phyloP scores from a whole-genome alignment of 2,797 vertebrate species.

The Eupleurogrammus muticus region DNA sequence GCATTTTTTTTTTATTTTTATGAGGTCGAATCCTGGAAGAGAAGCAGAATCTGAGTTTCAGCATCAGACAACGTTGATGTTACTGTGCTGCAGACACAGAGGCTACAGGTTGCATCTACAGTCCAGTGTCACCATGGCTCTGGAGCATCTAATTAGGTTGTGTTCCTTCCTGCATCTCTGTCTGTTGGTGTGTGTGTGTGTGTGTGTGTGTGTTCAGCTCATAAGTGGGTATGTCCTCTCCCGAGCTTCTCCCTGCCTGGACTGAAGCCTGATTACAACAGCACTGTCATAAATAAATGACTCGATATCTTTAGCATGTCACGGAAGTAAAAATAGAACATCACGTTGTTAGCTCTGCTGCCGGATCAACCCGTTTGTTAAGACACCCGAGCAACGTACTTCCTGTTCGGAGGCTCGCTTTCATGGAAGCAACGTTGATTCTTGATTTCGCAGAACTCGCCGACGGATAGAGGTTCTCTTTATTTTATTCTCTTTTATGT shows the following conservation, averaged over 20 bases:
- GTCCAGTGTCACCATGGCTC: conserved; percentile 10
- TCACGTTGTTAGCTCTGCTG: conserved; percentile 40
- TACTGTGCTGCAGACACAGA: conserved; percentile 24
- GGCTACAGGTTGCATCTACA: conserved; percentile 17
- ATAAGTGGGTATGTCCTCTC: conserved; percentile 50
- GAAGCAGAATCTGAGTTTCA: not conserved
- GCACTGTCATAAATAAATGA: conserved; percentile 68
- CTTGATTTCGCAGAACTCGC: conserved; percentile 7
- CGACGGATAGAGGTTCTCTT: not conserved
- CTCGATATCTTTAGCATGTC: conserved; percentile 67
- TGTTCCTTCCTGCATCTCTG: conserved; percentile 17
- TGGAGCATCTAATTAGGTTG: conserved; percentile 42
- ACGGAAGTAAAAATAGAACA: conserved; percentile 64
- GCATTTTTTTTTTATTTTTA: no score
- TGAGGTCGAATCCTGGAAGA: not conserved
- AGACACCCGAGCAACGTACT: conserved; percentile 42
- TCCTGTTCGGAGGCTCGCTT: conserved; percentile 22
- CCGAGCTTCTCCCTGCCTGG: conserved; percentile 44
- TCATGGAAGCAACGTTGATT: not conserved
- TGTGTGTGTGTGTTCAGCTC: conserved; percentile 27
- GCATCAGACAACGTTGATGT: not conserved
- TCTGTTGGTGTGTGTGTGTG: conserved; percentile 3
- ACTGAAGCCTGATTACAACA: conserved; percentile 54
- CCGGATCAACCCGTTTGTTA: conserved; percentile 52
- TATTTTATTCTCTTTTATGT: not conserved